phyloP scores from a whole-genome alignment of 1,140 invertebrate species.

The Solenopsis invicta region DNA sequence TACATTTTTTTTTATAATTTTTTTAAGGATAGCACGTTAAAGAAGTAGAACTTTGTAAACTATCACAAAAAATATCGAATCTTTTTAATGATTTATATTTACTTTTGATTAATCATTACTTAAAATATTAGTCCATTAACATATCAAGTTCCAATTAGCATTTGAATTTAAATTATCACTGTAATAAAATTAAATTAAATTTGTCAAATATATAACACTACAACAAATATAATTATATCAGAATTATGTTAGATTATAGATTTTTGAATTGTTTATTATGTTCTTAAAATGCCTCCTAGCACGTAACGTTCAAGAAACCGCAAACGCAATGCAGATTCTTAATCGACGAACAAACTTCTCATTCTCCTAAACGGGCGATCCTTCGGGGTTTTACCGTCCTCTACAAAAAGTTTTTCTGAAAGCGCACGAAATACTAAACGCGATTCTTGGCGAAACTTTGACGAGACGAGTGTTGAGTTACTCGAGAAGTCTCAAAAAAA shows the following conservation, averaged over 20 bases:
- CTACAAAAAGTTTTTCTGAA: conserved; percentile 23
- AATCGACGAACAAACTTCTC: conserved; percentile 45
- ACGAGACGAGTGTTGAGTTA: conserved; percentile 1
- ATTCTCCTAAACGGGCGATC: background rate
- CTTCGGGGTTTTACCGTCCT: background rate
- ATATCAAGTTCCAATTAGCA: background rate
- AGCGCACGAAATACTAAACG: background rate
- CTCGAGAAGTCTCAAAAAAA: conserved; percentile 1
- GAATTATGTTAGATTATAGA: background rate
- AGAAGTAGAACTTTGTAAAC: background rate
- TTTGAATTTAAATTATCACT: background rate
- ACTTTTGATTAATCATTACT: background rate
- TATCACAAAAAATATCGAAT: background rate
- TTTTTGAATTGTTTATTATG: conserved; percentile 26
- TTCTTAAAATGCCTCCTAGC: conserved; percentile 8
- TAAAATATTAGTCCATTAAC: background rate
- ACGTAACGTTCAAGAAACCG: background rate
- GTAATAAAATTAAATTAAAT: too few species aligned
- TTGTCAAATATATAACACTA: too few species aligned
- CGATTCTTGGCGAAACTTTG: background rate
- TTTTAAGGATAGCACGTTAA: background rate
- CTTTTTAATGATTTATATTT: background rate
- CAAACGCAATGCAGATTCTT: conserved; percentile 45
- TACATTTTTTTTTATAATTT: background rate
- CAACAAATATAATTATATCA: background rate